These are phyloP conservation scores for Diadumene lineata DNA, from an alignment of 92 coral and sea anemone species.

Conservation along the genomic window DNA sequence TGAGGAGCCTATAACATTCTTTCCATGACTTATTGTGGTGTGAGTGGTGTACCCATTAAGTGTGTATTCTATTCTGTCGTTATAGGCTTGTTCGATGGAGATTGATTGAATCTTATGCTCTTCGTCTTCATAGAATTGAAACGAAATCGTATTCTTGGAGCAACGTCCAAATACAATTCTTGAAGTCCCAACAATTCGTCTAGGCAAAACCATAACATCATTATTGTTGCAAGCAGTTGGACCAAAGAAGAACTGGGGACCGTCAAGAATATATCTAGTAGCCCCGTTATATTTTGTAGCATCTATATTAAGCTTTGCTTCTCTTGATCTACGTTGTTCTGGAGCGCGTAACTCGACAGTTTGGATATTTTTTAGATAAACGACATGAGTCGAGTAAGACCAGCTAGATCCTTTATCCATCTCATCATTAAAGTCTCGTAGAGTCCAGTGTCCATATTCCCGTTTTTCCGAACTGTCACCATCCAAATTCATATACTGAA, in stretches of 20 bases:
- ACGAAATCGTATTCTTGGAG: constrained; percentile 24
- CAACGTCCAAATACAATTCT: constrained; percentile 4
- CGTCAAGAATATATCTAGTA: constrained; percentile 13
- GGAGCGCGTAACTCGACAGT: constrained; percentile 19
- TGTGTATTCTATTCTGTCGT: too few species aligned
- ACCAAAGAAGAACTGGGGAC: background rate
- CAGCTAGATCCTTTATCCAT: background rate
- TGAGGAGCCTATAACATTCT: constrained; percentile 15
- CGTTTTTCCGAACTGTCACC: background rate
- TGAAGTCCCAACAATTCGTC: background rate
- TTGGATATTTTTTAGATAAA: constrained; percentile 21
- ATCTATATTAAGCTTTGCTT: background rate
- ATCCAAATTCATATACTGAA: constrained; percentile 3
- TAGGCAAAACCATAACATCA: constrained; percentile 22
- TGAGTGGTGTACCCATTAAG: too few species aligned
- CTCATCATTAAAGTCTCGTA: background rate
- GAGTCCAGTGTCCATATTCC: constrained; percentile 1
- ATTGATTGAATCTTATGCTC: background rate
- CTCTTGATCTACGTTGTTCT: background rate
- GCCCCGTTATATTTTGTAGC: constrained; percentile 20
- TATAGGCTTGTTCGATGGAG: background rate
- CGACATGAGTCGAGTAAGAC: background rate
- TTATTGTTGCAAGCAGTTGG: constrained; percentile 11
- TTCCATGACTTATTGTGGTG: too few species aligned
- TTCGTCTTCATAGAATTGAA: constrained; percentile 20